These are phyloP conservation scores for Gorsachius magnificus DNA, from an alignment of 2,797 vertebrate genomes.

Conservation along the genomic window DNA sequence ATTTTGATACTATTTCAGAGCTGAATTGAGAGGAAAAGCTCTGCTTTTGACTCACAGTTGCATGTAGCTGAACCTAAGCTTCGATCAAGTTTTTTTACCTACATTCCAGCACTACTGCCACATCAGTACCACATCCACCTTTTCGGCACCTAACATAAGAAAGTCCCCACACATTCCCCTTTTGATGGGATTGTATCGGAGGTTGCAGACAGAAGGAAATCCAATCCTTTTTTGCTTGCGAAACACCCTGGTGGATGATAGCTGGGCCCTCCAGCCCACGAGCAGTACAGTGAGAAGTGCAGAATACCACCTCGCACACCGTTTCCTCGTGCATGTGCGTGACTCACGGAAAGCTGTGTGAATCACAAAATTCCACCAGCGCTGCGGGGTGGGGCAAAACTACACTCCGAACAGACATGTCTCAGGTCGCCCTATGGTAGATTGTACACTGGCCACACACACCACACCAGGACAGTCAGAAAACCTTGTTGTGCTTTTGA, in stretches of 20 bases:
- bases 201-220: background rate
- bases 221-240: background rate
- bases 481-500: background rate
- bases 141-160: background rate
- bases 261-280: background rate
- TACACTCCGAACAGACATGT: background rate
- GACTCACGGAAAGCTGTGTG: background rate
- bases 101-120: background rate
- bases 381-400: background rate
- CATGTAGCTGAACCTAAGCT: background rate
- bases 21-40: background rate
- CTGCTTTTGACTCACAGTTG: background rate
- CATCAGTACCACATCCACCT: background rate
- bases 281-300: background rate
- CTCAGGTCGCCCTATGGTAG: background rate
- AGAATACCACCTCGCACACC: background rate
- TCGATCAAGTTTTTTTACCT: background rate
- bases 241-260: background rate
- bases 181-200: rapidly evolving
- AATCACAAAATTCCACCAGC: background rate
- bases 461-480: background rate
- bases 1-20: background rate
- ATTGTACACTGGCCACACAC: background rate
- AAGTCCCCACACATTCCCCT: background rate
- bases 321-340: rapidly evolving